Evolutionary conservation across 2,797 vertebrate species (phyloP).

Genomic region (Amblyopsis hoosieri): DNA sequence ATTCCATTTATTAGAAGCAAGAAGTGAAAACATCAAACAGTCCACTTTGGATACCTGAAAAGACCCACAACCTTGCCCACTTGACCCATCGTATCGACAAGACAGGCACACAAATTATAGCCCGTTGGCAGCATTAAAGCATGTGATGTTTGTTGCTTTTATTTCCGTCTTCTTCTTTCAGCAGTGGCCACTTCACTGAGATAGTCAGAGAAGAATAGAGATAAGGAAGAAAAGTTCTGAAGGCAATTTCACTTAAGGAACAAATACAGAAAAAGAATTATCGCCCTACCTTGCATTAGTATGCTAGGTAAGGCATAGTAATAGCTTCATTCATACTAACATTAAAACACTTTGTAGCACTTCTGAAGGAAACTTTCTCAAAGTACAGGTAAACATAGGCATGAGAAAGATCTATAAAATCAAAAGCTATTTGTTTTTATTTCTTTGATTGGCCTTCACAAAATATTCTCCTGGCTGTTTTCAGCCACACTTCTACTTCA

Average conservation of each 20-base stretch:
- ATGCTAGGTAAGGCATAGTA: neutral
- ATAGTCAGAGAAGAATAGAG: neutral
- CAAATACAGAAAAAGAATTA: neutral
- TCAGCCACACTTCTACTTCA: no score
- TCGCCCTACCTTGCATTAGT: constrained; percentile 14
- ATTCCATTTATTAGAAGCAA: neutral
- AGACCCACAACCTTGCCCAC: neutral
- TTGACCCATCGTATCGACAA: constrained; percentile 20
- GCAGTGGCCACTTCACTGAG: constrained; percentile 7
- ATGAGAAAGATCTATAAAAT: neutral
- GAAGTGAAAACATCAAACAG: neutral
- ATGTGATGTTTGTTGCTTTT: constrained; percentile 33
- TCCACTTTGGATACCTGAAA: neutral
- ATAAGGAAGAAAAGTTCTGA: neutral
- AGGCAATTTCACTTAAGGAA: neutral
- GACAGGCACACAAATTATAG: constrained; percentile 41
- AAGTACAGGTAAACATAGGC: neutral
- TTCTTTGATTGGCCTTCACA: no score
- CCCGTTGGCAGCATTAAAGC: constrained; percentile 23
- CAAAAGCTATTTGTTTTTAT: no score
- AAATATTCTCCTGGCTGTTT: no score
- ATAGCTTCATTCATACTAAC: constrained; percentile 5
- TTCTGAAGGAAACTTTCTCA: constrained; percentile 7
- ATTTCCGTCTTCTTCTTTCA: constrained; percentile 5
- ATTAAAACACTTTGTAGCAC: constrained; percentile 11